These are phyloP conservation scores for Neodiprion fabricii DNA, from an alignment of 1,140 invertebrate genomes.

Conservation along the genomic window DNA sequence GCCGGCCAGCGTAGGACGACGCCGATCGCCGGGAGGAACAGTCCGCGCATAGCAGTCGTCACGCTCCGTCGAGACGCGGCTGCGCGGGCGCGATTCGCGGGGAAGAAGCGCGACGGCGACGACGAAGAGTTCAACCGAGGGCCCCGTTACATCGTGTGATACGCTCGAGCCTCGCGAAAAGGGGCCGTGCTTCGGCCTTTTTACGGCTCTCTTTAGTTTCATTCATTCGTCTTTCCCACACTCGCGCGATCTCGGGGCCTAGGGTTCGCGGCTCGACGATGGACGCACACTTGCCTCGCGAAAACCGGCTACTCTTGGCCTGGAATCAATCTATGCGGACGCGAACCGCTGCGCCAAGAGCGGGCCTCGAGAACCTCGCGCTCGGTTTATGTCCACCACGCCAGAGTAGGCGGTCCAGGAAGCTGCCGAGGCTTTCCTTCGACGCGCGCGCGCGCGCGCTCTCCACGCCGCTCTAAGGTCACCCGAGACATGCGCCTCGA, in stretches of 20 bases:
- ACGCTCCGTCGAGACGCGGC: background rate
- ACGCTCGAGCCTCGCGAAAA: too few relatives aligned
- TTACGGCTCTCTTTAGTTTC: background rate
- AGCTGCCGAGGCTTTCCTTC: background rate
- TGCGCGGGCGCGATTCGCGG: too few relatives aligned
- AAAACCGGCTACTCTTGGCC: background rate
- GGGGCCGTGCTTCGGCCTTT: background rate
- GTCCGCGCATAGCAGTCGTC: background rate
- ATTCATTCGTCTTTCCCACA: slow-evolving; percentile 2
- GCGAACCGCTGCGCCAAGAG: background rate
- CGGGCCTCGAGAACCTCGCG: background rate
- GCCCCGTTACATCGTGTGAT: background rate
- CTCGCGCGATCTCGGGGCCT: background rate
- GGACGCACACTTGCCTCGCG: background rate
- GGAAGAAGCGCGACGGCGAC: background rate
- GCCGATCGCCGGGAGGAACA: background rate
- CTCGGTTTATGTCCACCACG: background rate
- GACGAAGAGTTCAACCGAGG: background rate
- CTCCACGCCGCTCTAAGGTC: background rate
- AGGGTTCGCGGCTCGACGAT: background rate
- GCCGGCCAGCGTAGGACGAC: background rate
- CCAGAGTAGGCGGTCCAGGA: slow-evolving; percentile 6
- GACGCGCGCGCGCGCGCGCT: background rate
- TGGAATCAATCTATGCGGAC: slow-evolving; percentile 7
- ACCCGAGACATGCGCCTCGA: background rate